These are phyloP conservation scores for Zonotrichia leucophrys DNA, from an alignment of 2,113 vertebrate genomes.

Conservation along the genomic window DNA sequence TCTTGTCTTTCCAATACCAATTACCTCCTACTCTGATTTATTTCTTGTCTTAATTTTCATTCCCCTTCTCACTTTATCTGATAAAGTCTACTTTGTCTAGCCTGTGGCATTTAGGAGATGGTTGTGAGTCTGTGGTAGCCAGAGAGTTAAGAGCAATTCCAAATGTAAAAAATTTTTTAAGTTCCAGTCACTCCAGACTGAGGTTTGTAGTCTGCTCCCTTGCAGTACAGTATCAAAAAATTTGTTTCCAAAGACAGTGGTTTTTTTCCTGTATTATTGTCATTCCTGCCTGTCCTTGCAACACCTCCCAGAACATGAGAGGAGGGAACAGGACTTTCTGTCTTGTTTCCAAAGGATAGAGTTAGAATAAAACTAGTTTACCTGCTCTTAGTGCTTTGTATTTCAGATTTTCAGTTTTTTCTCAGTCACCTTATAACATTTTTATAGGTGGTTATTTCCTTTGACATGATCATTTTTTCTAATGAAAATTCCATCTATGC, in stretches of 20 bases:
- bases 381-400: not conserved
- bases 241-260: not conserved
- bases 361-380: not conserved
- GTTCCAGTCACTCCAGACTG: not conserved
- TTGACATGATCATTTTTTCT: not conserved
- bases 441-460: not conserved
- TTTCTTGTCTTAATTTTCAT: not conserved
- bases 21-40: not conserved
- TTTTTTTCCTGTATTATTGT: not conserved
- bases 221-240: not conserved
- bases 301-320: not conserved
- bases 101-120: not conserved
- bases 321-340: rapidly evolving
- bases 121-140: not conserved
- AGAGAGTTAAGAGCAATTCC: not conserved
- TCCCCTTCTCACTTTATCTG: not conserved
- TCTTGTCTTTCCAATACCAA: not conserved
- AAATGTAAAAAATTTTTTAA: not conserved
- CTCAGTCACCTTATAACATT: not conserved
- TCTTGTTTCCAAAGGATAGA: not conserved
- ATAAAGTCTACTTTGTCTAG: not conserved
- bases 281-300: rapidly evolving
- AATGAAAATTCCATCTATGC: not conserved
- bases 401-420: not conserved
- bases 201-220: not conserved